Evolutionary conservation across 2,888 invertebrate species (phyloP).

Genomic region (Lacanobia oleracea): DNA sequence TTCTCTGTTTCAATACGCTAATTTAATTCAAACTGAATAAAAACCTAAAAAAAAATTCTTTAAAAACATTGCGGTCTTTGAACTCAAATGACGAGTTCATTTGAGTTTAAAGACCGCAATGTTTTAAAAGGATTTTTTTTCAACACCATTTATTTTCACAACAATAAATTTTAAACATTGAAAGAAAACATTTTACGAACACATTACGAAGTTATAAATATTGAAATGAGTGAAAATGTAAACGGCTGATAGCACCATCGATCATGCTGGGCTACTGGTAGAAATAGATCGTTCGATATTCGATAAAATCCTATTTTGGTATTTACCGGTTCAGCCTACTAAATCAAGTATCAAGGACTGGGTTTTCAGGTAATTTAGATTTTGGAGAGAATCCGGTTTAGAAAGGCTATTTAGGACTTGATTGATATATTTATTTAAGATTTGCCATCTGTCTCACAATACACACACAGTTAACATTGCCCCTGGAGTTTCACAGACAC

Average conservation of each 20-base stretch:
- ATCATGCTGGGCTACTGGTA: background rate
- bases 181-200: slow-evolving; percentile 2
- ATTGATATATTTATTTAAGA: too few species aligned
- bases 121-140: slow-evolving; percentile 9
- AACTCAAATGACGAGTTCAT: slow-evolving; percentile 19
- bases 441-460: too few species aligned
- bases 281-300: background rate
- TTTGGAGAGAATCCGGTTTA: background rate
- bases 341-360: background rate
- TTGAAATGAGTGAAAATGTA: background rate
- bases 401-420: background rate
- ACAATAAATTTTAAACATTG: background rate
- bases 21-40: too few species aligned
- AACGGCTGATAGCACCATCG: background rate
- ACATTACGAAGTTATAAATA: slow-evolving; percentile 27
- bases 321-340: background rate
- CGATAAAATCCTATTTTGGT: background rate
- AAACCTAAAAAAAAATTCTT: slow-evolving; percentile 1
- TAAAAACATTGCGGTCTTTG: slow-evolving; percentile 15
- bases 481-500: too few species aligned
- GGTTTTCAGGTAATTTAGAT: background rate
- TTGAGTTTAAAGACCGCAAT: slow-evolving; percentile 27
- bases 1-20: too few species aligned
- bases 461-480: too few species aligned
- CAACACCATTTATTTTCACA: background rate